Base-by-base conservation (phyloP, 2,888 invertebrate genomes). In the Entomobrya multifasciata region DNA sequence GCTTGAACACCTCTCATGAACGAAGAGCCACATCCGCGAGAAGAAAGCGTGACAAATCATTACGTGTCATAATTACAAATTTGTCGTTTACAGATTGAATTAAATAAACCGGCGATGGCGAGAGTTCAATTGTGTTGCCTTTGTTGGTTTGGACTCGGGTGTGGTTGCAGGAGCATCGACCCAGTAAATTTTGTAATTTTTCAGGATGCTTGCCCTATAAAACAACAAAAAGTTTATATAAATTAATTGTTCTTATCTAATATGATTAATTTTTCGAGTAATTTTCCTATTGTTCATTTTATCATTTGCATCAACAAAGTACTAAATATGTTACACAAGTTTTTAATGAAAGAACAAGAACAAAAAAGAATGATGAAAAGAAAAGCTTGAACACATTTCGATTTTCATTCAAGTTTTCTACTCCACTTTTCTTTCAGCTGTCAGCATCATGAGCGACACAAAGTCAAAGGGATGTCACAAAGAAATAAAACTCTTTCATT, bases 141-240 rank as follows among this genome's bases (percentile, higher is more conserved):
- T 76, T 44, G 41, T 77, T 6, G 80, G 78, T 47, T 88, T 86
- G 8, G 82, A 87, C 11, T 79, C 84, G 62, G 87, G 77, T 77
- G 87, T 89, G 27, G 80, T 52, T 17, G 90, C 90, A 15, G 89
- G 89, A 10, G 87, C 91, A 72, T 91, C 91, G 2, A 91, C 91
- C 91, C 91, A 91, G 80, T 90, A 91, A 20, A 89, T 72, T 65
- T 91, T 90, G 90, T 90, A 91, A 57, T 80, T 89, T 60, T 90
- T 90, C 52, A 91, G 81, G 30, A 91, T 80, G 49, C 89, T 90
- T 3, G 89, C 90, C 22, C 91, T 91, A 86, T 25, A 78, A 65
- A 79, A 2, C 22, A 30, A 76, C 11, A 20, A 77, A n/a, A n/a
- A n/a, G n/a, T n/a, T n/a, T n/a, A n/a, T n/a, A n/a, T n/a, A n/a